Evolutionary conservation across 2,113 vertebrate species (phyloP).

Genomic region (Cyphomyrus plagiostoma): DNA sequence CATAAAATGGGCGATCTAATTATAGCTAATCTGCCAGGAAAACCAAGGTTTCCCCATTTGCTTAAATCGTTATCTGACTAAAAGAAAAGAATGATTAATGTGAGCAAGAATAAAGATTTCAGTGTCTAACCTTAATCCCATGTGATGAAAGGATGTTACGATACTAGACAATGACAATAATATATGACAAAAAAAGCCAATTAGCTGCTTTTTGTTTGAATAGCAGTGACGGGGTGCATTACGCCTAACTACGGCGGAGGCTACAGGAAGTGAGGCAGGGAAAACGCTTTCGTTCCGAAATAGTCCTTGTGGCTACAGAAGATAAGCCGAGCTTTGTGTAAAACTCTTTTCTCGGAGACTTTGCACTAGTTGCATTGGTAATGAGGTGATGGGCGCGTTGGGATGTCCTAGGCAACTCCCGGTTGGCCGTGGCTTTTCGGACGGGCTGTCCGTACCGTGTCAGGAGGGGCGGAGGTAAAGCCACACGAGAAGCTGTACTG

Average conservation of each 20-base stretch:
- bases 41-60: background rate
- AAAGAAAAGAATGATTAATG: background rate
- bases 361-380: background rate
- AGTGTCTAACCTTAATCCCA: background rate
- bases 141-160: background rate
- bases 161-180: background rate
- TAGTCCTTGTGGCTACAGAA: background rate
- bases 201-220: constrained; percentile 1
- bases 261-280: constrained; percentile 8
- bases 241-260: background rate
- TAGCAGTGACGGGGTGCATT: background rate
- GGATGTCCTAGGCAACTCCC: background rate
- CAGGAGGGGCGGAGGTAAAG: background rate
- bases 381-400: background rate
- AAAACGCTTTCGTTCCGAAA: background rate
- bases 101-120: background rate
- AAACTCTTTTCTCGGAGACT: background rate
- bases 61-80: background rate
- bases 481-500: background rate
- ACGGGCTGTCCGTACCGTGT: background rate
- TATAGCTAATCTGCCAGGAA: background rate
- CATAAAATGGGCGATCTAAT: background rate
- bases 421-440: background rate
- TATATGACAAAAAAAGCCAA: background rate
- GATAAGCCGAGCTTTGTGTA: background rate